Conservation (phyloP, 2,797 vertebrate species). For the Myotis vivesi region DNA sequence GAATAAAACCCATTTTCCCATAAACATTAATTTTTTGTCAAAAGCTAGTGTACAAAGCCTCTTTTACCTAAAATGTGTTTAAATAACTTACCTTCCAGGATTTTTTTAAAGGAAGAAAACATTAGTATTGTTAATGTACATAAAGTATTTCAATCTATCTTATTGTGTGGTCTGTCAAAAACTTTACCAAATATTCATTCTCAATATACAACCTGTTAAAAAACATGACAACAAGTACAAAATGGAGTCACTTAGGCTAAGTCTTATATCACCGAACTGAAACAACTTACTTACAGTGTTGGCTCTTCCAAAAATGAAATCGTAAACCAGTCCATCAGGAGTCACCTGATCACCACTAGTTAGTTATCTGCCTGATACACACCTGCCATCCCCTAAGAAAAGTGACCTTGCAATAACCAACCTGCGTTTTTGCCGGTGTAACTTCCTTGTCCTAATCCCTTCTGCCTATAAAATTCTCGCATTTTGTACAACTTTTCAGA, state of each 20-base stretch:
- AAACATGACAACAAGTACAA: background rate
- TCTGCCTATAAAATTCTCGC: background rate
- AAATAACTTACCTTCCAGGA: background rate
- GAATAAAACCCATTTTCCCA: background rate
- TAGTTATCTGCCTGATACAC: background rate
- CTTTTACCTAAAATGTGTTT: constrained; percentile 4
- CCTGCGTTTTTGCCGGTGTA: background rate
- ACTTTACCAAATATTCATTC: background rate
- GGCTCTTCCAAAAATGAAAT: background rate
- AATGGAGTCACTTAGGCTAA: background rate
- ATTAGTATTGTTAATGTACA: background rate
- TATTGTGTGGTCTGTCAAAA: background rate
- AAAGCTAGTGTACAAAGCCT: background rate
- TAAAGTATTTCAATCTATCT: background rate
- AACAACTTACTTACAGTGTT: background rate
- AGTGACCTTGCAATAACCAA: background rate
- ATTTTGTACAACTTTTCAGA: background rate
- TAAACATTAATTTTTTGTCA: background rate
- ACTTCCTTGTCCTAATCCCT: background rate
- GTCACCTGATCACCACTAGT: background rate
- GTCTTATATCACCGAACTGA: background rate
- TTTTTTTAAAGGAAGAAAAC: background rate
- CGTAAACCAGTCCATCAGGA: background rate
- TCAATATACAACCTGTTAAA: background rate
- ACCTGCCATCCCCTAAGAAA: background rate